phyloP scores from a whole-genome alignment of 2,888 invertebrate genomes.

The Drosophila fungiperda region DNA sequence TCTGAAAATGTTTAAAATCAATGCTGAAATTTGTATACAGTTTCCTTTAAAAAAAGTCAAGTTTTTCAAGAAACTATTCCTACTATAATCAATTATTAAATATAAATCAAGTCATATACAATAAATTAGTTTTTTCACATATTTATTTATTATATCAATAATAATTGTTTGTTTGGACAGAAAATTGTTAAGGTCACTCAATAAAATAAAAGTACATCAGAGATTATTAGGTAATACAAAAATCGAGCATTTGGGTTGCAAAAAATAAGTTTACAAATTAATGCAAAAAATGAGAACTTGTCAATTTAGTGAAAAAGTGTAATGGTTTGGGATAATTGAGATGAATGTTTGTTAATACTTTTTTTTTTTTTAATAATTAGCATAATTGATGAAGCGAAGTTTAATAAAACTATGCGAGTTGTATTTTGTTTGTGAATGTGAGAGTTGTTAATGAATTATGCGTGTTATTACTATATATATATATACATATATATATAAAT shows the following conservation, averaged over 20 bases:
- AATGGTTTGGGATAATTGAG: conserved; percentile 9
- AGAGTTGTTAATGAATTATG: conserved; percentile 29
- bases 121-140: conserved; percentile 25
- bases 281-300: conserved; percentile 23
- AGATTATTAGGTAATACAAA: conserved; percentile 13
- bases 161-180: conserved; percentile 35
- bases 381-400: conserved; percentile 41
- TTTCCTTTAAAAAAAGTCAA: fast-evolving
- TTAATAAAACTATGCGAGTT: conserved; percentile 63
- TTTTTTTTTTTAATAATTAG: conserved; percentile 17
- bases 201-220: conserved; percentile 15
- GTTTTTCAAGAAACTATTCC: background rate
- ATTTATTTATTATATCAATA: conserved; percentile 49
- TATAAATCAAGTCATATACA: background rate
- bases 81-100: background rate
- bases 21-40: background rate
- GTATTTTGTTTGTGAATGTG: conserved; percentile 34
- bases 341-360: conserved; percentile 54
- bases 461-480: conserved; percentile 40
- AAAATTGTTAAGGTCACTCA: conserved; percentile 5
- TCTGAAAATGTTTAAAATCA: too few species aligned
- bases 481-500: conserved; percentile 19
- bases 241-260: background rate
- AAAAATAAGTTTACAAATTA: conserved; percentile 16
- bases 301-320: background rate